Evolutionary conservation across 2,797 vertebrate genomes (phyloP).

Genomic region (Lemur catta): DNA sequence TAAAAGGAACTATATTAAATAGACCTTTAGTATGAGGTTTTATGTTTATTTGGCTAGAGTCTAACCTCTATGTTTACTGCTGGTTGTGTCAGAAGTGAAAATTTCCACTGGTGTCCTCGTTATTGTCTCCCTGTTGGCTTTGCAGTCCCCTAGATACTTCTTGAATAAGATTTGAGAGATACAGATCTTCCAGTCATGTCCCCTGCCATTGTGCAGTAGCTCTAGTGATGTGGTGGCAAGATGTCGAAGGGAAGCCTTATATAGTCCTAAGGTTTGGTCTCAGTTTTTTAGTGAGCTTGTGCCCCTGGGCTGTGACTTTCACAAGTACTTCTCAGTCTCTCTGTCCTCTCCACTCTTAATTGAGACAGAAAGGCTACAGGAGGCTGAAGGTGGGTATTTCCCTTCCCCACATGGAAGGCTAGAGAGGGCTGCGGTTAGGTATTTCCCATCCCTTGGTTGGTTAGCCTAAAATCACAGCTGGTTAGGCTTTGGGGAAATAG

Average conservation of each 20-base stretch:
- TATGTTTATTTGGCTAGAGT: background rate
- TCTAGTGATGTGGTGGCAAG: too few relatives aligned
- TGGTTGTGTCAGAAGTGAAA: background rate
- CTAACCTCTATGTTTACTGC: background rate
- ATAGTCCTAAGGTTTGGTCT: too few relatives aligned
- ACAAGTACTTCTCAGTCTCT: too few relatives aligned
- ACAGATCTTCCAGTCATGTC: background rate
- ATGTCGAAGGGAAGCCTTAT: too few relatives aligned
- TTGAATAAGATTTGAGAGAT: background rate
- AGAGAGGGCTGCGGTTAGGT: fast-evolving
- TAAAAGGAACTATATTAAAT: background rate
- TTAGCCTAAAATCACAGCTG: background rate
- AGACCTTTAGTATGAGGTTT: background rate
- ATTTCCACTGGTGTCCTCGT: background rate
- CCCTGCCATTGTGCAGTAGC: too few relatives aligned
- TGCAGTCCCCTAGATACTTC: background rate
- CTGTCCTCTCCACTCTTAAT: too few relatives aligned
- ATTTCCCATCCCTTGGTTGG: background rate
- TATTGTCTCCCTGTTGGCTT: background rate
- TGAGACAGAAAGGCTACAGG: too few relatives aligned
- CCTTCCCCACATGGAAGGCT: background rate
- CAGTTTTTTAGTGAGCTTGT: too few relatives aligned
- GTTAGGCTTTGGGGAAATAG: background rate
- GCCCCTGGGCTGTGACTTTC: too few relatives aligned
- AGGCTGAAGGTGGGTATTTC: too few relatives aligned